Conservation (phyloP, 2,797 vertebrate species). For the Ibycter americanus region DNA sequence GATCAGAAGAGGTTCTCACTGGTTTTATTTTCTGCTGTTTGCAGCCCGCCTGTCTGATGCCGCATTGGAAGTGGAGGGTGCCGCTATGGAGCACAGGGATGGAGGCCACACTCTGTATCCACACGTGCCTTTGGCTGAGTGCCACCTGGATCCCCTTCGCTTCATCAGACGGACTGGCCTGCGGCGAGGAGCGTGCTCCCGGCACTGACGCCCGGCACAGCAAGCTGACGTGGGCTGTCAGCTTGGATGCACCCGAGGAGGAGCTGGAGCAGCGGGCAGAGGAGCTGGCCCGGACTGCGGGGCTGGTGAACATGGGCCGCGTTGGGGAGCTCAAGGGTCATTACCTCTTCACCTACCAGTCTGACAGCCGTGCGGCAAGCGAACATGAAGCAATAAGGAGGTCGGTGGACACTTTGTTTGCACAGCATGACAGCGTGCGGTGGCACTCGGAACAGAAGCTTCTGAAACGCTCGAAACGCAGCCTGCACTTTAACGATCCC, state of each 20-base stretch:
- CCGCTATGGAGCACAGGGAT: slow-evolving; percentile 64
- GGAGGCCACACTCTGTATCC: slow-evolving; percentile 53
- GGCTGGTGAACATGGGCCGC: slow-evolving; percentile 89
- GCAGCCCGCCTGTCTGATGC: slow-evolving; percentile 77
- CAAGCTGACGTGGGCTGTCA: slow-evolving; percentile 87
- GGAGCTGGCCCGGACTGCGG: slow-evolving; percentile 81
- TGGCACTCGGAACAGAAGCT: slow-evolving; percentile 91
- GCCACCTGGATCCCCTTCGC: slow-evolving; percentile 38
- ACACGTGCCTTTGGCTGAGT: slow-evolving; percentile 64
- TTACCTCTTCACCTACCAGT: slow-evolving; percentile 85
- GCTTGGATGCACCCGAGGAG: slow-evolving; percentile 64
- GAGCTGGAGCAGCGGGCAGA: slow-evolving; percentile 73
- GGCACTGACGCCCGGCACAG: slow-evolving; percentile 18
- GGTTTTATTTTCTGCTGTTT: accelerated
- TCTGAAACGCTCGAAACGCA: slow-evolving; percentile 90
- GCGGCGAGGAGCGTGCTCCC: background rate
- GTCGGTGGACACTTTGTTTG: slow-evolving; percentile 75
- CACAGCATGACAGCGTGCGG: slow-evolving; percentile 83
- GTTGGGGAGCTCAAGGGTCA: slow-evolving; percentile 91
- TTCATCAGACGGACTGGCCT: background rate
- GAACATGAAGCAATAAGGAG: slow-evolving; percentile 34
- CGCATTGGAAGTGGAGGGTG: slow-evolving; percentile 57
- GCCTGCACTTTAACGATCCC: slow-evolving; percentile 93
- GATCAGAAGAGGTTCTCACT: accelerated
- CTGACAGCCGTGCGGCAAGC: accelerated